Conservation (phyloP, 2,797 vertebrate genomes). For the Phalanger gymnotis region DNA sequence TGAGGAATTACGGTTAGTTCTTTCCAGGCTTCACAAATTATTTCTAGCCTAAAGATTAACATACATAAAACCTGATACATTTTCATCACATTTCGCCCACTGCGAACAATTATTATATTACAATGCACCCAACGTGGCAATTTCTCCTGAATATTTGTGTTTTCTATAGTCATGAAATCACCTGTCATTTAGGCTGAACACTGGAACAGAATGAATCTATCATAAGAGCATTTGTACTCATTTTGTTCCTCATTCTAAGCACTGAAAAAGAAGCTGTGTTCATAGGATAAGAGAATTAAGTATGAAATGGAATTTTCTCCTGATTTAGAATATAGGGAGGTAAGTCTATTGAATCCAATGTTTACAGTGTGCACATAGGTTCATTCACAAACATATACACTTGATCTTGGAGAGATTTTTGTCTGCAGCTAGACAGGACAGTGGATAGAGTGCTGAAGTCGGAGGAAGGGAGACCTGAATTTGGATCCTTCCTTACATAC, state of each 20-base stretch:
- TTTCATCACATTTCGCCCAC: not conserved
- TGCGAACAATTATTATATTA: not conserved
- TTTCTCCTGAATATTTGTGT: not conserved
- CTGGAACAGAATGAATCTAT: slow-evolving; percentile 17
- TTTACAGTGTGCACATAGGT: not conserved
- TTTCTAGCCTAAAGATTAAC: not conserved
- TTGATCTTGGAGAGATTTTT: not conserved
- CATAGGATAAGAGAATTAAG: slow-evolving; percentile 48
- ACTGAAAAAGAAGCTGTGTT: not conserved
- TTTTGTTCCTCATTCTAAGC: not conserved
- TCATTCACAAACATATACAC: not conserved
- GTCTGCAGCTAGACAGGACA: not conserved
- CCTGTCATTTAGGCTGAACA: not conserved
- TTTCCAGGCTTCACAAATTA: not conserved
- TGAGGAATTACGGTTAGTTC: not conserved
- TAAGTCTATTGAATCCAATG: not conserved
- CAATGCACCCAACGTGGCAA: not conserved
- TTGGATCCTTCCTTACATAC: not conserved
- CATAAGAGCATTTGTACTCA: slow-evolving; percentile 1
- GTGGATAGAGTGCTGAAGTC: not conserved
- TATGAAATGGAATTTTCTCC: slow-evolving; percentile 5
- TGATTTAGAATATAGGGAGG: slow-evolving; percentile 15
- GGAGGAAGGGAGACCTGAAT: not conserved
- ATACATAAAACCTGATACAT: not conserved
- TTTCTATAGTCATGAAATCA: not conserved